Conservation (phyloP, 2,113 vertebrate species). For the Bos javanicus region DNA sequence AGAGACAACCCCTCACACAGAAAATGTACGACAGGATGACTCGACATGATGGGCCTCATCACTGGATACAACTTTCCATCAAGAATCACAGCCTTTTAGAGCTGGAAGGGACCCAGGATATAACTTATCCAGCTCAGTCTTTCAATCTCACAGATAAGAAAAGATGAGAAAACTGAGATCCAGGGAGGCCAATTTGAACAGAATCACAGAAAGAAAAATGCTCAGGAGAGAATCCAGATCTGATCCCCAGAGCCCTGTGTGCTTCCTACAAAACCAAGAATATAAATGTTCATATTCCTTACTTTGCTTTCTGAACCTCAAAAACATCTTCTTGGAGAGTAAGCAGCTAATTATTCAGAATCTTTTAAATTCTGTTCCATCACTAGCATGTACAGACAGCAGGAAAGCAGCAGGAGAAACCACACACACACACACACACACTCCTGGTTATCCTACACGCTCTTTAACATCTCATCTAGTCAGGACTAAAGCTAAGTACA, state of each 20-base stretch:
- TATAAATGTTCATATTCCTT: background rate
- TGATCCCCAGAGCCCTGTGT: background rate
- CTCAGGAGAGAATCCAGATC: background rate
- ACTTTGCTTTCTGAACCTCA: background rate
- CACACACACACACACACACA: accelerated
- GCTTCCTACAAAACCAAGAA: background rate
- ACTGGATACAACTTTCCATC: background rate
- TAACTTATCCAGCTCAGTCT: background rate
- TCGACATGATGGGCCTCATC: background rate
- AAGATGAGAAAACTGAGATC: background rate
- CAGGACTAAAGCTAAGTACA: background rate
- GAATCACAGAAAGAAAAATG: background rate
- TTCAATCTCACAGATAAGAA: background rate
- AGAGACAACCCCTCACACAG: background rate
- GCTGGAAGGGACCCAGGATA: background rate
- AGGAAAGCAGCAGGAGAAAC: background rate
- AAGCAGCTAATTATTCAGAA: background rate
- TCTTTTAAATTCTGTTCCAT: background rate
- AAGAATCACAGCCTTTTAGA: background rate
- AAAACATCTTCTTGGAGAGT: conserved; percentile 2
- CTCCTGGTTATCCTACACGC: background rate
- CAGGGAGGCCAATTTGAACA: background rate
- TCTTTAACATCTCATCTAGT: background rate
- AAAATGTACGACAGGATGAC: background rate
- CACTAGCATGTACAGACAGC: background rate